Base-by-base conservation (phyloP, 1,140 invertebrate genomes). In the Zophobas atratus region DNA sequence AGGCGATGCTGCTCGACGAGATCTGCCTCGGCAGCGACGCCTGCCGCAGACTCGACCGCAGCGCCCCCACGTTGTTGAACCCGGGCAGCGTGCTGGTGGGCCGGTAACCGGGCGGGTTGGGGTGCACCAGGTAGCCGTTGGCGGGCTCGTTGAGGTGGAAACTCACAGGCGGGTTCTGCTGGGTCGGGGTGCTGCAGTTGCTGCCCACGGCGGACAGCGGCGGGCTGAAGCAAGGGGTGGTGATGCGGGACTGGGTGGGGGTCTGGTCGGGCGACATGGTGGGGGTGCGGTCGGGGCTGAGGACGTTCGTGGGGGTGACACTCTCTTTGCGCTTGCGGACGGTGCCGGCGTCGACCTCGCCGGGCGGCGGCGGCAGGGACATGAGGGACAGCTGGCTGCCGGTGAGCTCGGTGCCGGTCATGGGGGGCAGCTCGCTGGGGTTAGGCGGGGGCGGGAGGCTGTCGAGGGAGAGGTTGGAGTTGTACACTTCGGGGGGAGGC, bases 401-500 rank as follows among this genome's bases (percentile, higher is more conserved):
- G 8, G 90, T 90, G 0, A 94, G 87, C 78, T 94, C 91, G 0
- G 85, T 82, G 1, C 89, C 89, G 6, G 89, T 88, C 72, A 90
- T 89, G 4, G 87, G 83, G 32, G 90, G 89, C 3, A 92, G 81
- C 56, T 93, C 92, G 4, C 89, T 88, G 0, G 92, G 92, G 1
- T 93, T 93, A 0, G 94, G 94, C 1, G 94, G 94, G 6, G 94
- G 93, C 1, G 94, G 94, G 63, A 95, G 82, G 5, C 92, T 93
- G 70, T 94, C 92, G 48, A 95, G 84, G 20, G 93, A 94, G 1
- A 94, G 86, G n/a, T 92, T 94, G 0, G 92, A 94, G 43, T 92
- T 90, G 84, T 93, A 93, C 89, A 94, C 91, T 75, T 87, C 88
- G 0, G 91, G 91, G 0, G 92, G 92, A 20, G 90, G 92, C 0